phyloP scores from a whole-genome alignment of 2,888 invertebrate species.

The Trachelus stipa region DNA sequence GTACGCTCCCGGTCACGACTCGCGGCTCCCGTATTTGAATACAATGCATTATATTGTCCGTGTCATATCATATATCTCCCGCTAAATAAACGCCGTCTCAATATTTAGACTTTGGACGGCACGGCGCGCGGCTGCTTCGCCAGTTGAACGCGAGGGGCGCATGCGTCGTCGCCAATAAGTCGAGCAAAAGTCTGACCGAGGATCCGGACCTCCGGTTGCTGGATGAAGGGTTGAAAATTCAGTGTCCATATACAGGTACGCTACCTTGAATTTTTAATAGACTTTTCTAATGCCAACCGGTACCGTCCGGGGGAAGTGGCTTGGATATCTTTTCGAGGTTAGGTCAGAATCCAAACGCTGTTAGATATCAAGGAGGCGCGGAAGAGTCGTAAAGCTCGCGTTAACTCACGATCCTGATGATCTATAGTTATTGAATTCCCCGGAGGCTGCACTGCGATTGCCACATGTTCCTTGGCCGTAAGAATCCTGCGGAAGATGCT shows the following conservation, averaged over 20 bases:
- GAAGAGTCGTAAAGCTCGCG: constrained; percentile 39
- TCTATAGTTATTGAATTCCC: constrained; percentile 58
- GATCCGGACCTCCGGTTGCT: neutral
- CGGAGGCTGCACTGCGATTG: constrained; percentile 35
- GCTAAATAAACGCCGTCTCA: constrained; percentile 66
- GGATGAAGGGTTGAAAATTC: neutral
- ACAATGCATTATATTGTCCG: constrained; percentile 68
- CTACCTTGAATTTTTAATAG: neutral
- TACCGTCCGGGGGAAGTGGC: neutral
- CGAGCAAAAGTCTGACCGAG: neutral
- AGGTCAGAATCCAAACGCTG: neutral
- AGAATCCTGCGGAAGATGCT: neutral
- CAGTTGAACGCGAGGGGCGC: neutral
- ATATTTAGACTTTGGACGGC: constrained; percentile 63
- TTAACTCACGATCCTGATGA: constrained; percentile 51
- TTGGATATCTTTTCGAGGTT: neutral
- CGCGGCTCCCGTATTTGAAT: constrained; percentile 66
- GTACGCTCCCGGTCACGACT: constrained; percentile 65
- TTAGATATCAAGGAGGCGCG: neutral
- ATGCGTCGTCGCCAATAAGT: neutral
- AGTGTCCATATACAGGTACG: neutral
- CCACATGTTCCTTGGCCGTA: constrained; percentile 26
- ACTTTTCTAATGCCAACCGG: neutral
- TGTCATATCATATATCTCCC: constrained; percentile 67
- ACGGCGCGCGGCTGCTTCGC: constrained; percentile 27